Base-by-base conservation (phyloP, 2,888 invertebrate genomes). In the Mesopsocus fuscifrons region DNA sequence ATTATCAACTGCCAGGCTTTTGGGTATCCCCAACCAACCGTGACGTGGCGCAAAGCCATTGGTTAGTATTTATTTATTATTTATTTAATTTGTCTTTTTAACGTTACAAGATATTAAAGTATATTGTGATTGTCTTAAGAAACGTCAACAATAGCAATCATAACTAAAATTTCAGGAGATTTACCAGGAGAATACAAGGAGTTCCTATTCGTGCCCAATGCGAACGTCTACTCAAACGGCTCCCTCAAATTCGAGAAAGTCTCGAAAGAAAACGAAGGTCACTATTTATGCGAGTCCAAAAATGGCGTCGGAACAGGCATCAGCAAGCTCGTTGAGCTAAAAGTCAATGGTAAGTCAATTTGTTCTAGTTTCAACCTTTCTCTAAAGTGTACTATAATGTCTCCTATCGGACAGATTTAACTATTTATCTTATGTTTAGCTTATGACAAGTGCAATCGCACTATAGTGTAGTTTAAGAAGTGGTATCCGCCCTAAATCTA, bases 241-340 rank as follows among this genome's bases (percentile, higher is more conserved):
- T 83, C 87, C 9, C 68, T 88, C 49, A 73, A 77, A 49, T 87
- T 88, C 59, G 76, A 77, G 53, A 74, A 78, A 56, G 78, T 87
- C 41, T 78, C 77, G 52, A 87, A 87, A 62, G 80, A 81, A 55
- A 83, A 81, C 57, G 87, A 87, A 62, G 88, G 89, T 1, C 82
- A 84, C 60, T 91, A 88, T 60, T 68, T 91, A 42, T 92, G 92
- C 61, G 88, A 89, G 57, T 87, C 88, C n/a, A 77, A 83, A 54
- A 92, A 92, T 58, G 83, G 80, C 51, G 85, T 92, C 49, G 89
- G 88, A 1, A 77, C 83, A 13, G 89, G 87, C 9, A 75, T 91
- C 45, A 89, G 89, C 67, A 91, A 91, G 65, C 82, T 91, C 43
- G 80, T 91, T 52, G 82, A 80, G 59, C 65, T 88, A 44, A 85